A percentile compares a stretch with the other conserved stretches of the same genome.
These are phyloP conservation scores for Oryzias sinensis DNA, from an alignment of 2,797 vertebrate genomes.

Conservation along the genomic window DNA sequence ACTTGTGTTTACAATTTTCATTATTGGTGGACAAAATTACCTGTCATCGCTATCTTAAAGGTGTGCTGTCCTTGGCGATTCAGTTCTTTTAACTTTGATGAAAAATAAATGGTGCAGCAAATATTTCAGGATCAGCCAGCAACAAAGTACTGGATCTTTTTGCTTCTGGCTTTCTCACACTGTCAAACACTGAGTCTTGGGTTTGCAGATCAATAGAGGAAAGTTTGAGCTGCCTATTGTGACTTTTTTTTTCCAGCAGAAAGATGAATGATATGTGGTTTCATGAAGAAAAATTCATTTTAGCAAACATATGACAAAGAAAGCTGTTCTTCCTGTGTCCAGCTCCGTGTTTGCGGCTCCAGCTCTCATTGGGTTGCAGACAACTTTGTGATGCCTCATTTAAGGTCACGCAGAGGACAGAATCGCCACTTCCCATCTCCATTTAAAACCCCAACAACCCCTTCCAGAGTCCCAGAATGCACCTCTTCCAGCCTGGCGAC, in stretches of 20 bases:
- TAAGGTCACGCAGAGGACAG: conserved; percentile 77
- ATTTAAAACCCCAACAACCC: conserved; percentile 36
- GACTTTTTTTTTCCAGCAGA: conserved; percentile 13
- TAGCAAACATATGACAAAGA: conserved; percentile 16
- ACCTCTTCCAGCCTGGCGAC: conserved; percentile 70
- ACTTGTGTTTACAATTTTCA: neutral
- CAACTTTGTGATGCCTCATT: conserved; percentile 41
- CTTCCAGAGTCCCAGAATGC: conserved; percentile 75
- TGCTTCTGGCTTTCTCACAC: neutral
- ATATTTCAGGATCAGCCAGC: too few species aligned
- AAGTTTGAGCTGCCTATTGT: conserved; percentile 16
- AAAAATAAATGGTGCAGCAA: neutral
- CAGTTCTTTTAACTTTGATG: conserved; percentile 16
- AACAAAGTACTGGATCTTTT: too few species aligned
- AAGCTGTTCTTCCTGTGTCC: conserved; percentile 12
- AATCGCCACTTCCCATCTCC: conserved; percentile 60
- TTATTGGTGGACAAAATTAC: neutral
- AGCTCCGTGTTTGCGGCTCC: conserved; percentile 36
- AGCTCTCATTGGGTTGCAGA: conserved; percentile 44
- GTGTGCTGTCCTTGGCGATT: conserved; percentile 7
- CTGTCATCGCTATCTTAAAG: neutral
- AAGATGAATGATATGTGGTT: conserved; percentile 21
- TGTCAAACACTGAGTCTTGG: conserved; percentile 10
- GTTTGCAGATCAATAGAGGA: conserved; percentile 23
- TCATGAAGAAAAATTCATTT: conserved; percentile 4